Base-by-base conservation (phyloP, 1,140 invertebrate species). In the Cotesia chilonis region DNA sequence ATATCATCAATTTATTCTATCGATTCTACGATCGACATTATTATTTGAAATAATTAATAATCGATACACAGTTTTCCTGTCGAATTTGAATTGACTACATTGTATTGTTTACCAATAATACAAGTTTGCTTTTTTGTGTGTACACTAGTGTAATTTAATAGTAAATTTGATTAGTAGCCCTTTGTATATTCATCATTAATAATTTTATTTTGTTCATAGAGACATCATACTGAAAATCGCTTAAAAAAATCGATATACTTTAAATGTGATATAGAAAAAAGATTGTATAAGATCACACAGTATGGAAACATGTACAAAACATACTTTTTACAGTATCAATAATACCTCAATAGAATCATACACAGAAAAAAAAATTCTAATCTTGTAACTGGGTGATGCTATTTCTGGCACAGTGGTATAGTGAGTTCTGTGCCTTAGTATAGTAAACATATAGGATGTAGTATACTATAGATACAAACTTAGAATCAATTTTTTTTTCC, bases 1-100 rank as follows among this genome's bases (percentile, higher is more conserved):
- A 78, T 73, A 78, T 71, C 73, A 76, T 84, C 77, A 82, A 80
- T 83, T 83, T 83, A 83, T 83, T 83, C 81, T 75, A 82, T 84
- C 79, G 81, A 81, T 77, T 77, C 73, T 80, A 77, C 71, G 79
- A 83, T 80, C 79, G 80, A 83, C 77, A 78, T 76, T 81, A 82
- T 83, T 79, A 75, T 77, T 80, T 75, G 74, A 78, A 83, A 84
- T 74, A 75, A 75, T 73, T 65, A 74, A 78, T 78, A 28, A 28
- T 28, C 28, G 28, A 28, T 28, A 28, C 28, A 28, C 28, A 28
- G 28, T 28, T 28, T 28, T 28, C 28, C 28, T 3, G 28, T 28
- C 28, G 3, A 28, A 20, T 36, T 51, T 57, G 7, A 28, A 59
- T 37, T 57, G n/a, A 55, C 55, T 36, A 57, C 61, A 54, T n/a